Conservation (phyloP, 2,797 vertebrate species). For the Lindbergichthys nudifrons region DNA sequence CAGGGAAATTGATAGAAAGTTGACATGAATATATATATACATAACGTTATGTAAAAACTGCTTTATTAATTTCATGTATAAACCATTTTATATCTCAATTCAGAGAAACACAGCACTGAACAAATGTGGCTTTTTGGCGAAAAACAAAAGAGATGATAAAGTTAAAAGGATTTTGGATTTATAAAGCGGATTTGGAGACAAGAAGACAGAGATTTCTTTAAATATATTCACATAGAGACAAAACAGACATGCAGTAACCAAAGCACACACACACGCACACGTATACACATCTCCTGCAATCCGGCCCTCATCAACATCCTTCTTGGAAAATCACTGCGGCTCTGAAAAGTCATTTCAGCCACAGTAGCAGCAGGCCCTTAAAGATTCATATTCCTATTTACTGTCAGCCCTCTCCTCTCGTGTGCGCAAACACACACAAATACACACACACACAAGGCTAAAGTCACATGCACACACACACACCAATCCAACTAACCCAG, state of each 20-base stretch:
- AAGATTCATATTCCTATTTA: conserved; percentile 87
- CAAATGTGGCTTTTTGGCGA: conserved; percentile 20
- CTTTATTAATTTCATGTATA: conserved; percentile 11
- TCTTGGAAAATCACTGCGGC: conserved; percentile 83
- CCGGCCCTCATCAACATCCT: conserved; percentile 82
- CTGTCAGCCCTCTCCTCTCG: conserved; percentile 72
- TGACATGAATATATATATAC: no score
- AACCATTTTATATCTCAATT: conserved; percentile 7
- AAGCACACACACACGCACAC: conserved; percentile 22
- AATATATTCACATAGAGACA: conserved; percentile 34
- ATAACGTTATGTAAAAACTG: conserved; percentile 4
- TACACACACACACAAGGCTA: background rate
- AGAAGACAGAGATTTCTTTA: conserved; percentile 28
- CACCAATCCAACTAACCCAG: conserved; percentile 67
- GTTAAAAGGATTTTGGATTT: conserved; percentile 52
- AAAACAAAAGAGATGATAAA: conserved; percentile 42
- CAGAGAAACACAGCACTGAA: background rate
- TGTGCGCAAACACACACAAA: conserved; percentile 23
- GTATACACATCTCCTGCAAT: conserved; percentile 68
- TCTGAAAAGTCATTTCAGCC: conserved; percentile 84
- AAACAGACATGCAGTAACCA: conserved; percentile 61
- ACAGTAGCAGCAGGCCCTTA: conserved; percentile 81
- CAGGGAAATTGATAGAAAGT: background rate
- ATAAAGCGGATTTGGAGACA: conserved; percentile 48
- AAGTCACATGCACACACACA: conserved; percentile 22